Evolutionary conservation across 2,888 invertebrate species (phyloP).

Genomic region (Sarcophaga carnaria): DNA sequence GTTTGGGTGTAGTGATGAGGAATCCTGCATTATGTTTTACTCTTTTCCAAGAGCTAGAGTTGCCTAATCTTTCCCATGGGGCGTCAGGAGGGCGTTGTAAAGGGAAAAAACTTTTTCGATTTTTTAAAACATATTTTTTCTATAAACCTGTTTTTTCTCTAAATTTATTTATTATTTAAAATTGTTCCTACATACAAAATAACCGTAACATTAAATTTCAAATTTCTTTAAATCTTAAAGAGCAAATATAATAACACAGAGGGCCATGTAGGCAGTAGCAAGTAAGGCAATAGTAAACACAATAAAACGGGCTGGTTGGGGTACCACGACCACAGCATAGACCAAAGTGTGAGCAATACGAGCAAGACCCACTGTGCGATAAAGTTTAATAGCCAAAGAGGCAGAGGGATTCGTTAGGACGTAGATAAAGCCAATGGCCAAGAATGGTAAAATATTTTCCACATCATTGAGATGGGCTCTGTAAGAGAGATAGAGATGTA

Average conservation of each 20-base stretch:
- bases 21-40: too few relatives aligned
- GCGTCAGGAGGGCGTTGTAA: too few relatives aligned
- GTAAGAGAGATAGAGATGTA: conserved; percentile 67
- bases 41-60: too few relatives aligned
- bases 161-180: too few relatives aligned
- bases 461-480: conserved; percentile 85
- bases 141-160: too few relatives aligned
- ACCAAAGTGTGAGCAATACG: conserved; percentile 84
- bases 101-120: too few relatives aligned
- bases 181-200: too few relatives aligned
- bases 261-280: conserved; percentile 83
- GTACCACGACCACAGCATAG: conserved; percentile 83
- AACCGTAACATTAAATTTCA: too few relatives aligned
- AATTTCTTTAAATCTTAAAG: conserved; percentile 66
- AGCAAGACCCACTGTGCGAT: conserved; percentile 83
- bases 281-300: conserved; percentile 81
- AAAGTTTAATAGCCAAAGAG: conserved; percentile 82
- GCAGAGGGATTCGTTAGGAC: conserved; percentile 82
- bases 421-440: conserved; percentile 83
- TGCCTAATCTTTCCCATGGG: too few relatives aligned
- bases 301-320: conserved; percentile 83
- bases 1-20: too few relatives aligned
- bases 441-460: conserved; percentile 84
- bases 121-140: too few relatives aligned
- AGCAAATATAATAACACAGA: conserved; percentile 75